Evolutionary conservation across 2,797 vertebrate species (phyloP), one percentile per base, ranked within the genome.

Genomic region (Benthosema pterotum): DNA sequence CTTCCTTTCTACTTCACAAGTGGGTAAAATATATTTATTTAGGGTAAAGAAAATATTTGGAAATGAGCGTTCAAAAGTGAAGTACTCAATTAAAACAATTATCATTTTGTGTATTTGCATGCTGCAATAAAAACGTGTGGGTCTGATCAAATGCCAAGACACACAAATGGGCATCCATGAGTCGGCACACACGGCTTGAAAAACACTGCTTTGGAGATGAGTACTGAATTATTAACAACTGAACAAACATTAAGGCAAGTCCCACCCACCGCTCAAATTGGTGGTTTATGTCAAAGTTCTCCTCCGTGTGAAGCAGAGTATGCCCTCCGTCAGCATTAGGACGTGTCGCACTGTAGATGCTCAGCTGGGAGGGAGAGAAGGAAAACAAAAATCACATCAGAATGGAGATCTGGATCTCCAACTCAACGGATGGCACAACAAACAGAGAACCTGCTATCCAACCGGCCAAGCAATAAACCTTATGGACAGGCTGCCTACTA

Each of bases 271-370:
- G 96, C 90, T 99, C 97, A 90, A 99, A 98, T 76, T 89, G 97
- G 74, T 87, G 90, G 78, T 94, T 87, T 28, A 99, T 86, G 13
- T 99, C 95, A 78, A 99, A 98, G 69, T 93, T 88, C 19, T 97
- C 94, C 79, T 99, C 95, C 11, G 92, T 96, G 88, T 97, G 82
- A 78, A 99, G 92, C 52, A 99, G 91, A 32, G 94, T 96, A 55
- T 96, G 88, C n/a, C 94, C 96, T 61, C 94, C 95, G 28, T 97
- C 96, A 8, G 94, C 91, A 1, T 94, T 97, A 4, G 95, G 69
- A 42, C 74, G 84, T 46, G 91, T 59, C 0, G 92, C 86, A 0
- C 96, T 96, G 72, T 97, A 99, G 62, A 99, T 91, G 0, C 98
- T 99, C 62, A 99, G 78, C 98, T 99, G 55, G 43, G 2, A 8